Evolutionary conservation across 2,888 invertebrate species (phyloP), one percentile per base, ranked within the genome.

Genomic region (Dasypogon diadema): DNA sequence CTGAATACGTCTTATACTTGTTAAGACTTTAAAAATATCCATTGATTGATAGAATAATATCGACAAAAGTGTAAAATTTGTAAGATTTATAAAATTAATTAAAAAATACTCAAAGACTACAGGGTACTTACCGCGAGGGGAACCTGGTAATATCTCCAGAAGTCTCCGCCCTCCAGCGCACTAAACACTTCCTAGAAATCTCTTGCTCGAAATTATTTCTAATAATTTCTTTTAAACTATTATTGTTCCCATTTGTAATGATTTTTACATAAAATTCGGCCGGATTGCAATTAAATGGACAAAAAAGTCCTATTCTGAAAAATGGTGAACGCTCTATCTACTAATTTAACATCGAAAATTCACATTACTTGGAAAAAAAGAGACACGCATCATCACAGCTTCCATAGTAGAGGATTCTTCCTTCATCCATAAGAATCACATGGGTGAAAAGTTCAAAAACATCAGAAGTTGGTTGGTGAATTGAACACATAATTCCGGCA

Each of bases 381-480:
- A 87, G 82, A 12, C 88, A 88, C 0, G 93, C 93, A 77, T 91
- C 89, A 42, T 89, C 87, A n/a, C 91, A 89, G 2, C 91, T 89
- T 2, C 97, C 96, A 81, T 94, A 91, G 84, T 91, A 93, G 1
- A 95, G 92, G 18, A 93, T 89, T 78, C 91, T 88, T 0, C 97
- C 97, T 74, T 90, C 91, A 2, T 94, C 91, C 82, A 97, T 86
- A 8, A 97, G 87, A 30, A 93, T 89, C 5, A 95, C 90, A 81
- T 92, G 90, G 77, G 95, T 92, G 86, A 97, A 97, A 80, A 93
- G 86, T 80, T 93, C 92, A 81, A 94, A 94, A 51, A 93, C 89
- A 78, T 95, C 94, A 0, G 95, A 95, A 2, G 94, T 93, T 0
- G 97, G 97, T 84, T 97, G 97, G 85, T 97, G 97, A 58, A 97